Evolutionary conservation across 2,888 invertebrate species (phyloP), one percentile per base, ranked within the genome.

Genomic region (Sesia apiformis): DNA sequence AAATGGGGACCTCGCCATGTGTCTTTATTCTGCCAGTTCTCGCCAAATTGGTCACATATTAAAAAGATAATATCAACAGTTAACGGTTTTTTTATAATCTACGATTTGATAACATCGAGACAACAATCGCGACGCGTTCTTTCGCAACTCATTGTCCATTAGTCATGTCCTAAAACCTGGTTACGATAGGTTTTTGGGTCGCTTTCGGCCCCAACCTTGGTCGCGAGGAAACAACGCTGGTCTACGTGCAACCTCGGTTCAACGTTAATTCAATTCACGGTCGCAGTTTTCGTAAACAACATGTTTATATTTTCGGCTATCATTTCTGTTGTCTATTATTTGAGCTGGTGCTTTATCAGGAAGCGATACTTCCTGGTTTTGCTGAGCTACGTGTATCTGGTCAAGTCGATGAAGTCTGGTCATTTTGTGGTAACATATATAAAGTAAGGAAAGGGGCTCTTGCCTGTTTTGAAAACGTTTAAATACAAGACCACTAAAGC

Each of bases 241-340:
- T 63, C 71, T 81, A 85, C 86, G 84, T 83, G 84, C 76, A 83
- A 75, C 85, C 84, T 84, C 83, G 83, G 66, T 61, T 66, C 63
- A 66, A 68, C 78, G 82, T 74, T 79, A 81, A 81, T 78, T 74
- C 66, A 67, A 70, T 71, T 78, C 84, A 84, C 73, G 84, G 85
- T 69, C 84, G 74, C 59, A 58, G 64, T 64, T 61, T 64, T 64
- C 72, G 77, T 76, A 77, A 76, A 78, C 74, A 76, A 59, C 66
- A 73, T 73, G 70, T 70, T 65, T 67, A 67, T 64, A 68, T 72
- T 70, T 74, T 67, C 55, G 59, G 59, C 60, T 61, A 42, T 42
- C 52, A 52, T 42, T 52, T 38, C 61, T 58, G 58, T 69, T 70
- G 70, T 76, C 80, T 76, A 75, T 77, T 71, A 68, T 67, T 46